Evolutionary conservation across 1,140 invertebrate species (phyloP), one percentile per base, ranked within the genome.

Genomic region (Antheraea mylitta): DNA sequence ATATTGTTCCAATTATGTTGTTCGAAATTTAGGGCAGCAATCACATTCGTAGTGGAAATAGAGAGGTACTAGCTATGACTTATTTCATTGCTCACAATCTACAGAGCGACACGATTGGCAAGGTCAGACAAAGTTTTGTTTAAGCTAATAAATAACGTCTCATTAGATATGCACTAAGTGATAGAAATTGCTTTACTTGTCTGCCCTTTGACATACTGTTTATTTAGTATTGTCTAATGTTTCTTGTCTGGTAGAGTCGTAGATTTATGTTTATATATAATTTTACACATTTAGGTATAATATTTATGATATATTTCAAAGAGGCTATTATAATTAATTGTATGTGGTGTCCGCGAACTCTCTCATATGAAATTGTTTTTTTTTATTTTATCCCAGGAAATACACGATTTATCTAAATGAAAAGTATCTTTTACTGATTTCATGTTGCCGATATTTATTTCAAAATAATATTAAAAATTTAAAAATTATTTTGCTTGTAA

Each of bases 91-190:
- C 42, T 36, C 7, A 37, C 53, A 59, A 66, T 66, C 19, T 36
- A 30, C 4, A 7, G 18, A 19, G n/a, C 22, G 36, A 66, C 19
- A 18, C 45, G 18, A 66, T 9, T 59, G 65, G 45, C 65, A 66
- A 66, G 65, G 65, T 53, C 65, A 66, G 19, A 81, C 78, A 78
- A 70, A 85, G 84, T 90, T 86, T 84, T 80, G 82, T 83, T 80
- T 66, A 76, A 77, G 73, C 68, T 75, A 81, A 85, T 84, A 78
- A 82, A 82, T 76, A 82, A 80, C 63, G 79, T 71, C 79, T 86
- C 78, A 87, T 86, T 90, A 86, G 75, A 67, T 83, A 79, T 83
- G 79, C 76, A 83, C 76, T 84, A 79, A 81, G 77, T 82, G 77
- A 81, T 82, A 79, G 78, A 85, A 85, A 88, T 87, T 83, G 77